Evolutionary conservation across 1,140 invertebrate species (phyloP), one percentile per base, ranked within the genome.

Genomic region (Dreissena rostriformis): DNA sequence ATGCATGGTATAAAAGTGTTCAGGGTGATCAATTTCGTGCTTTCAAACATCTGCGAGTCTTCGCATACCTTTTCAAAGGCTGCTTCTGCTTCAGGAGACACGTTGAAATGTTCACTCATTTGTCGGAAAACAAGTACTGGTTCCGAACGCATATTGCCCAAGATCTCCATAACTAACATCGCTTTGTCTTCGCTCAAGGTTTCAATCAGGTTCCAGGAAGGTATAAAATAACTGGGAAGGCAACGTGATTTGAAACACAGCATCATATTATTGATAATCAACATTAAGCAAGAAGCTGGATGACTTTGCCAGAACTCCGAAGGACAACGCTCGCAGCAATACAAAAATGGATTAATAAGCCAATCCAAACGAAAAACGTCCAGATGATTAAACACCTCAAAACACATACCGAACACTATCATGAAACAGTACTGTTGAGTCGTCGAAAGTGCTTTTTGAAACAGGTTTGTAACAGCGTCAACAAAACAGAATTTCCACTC

Each of bases 401-500:
- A 22, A 22, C 81, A 76, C 8, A 83, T 19, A 17, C 65, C 72
- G 15, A 19, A n/a, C 12, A 68, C 67, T 22, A 83, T 28, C 15
- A 75, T 26, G 51, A 52, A 83, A 26, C 81, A 76, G 17, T 83
- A 68, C 28, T 68, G 66, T 39, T 83, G 81, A n/a, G 68, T 14
- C 8, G 19, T 8, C 0, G 72, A 57, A 28, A 83, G 22, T 1
- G 72, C 81, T 22, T 75, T 65, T 24, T 22, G 8, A 49, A 70
- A 83, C 51, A 83, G 66, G 17, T 53, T 74, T 49, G 52, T 65
- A 15, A 75, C 81, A 19, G 72, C 22, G 28, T 28, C 11, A 26
- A 39, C 61, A 70, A 83, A 83, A 15, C 39, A 83, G 55, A 75
- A 67, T 39, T 83, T 55, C 51, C 72, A 83, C 51, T 83, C 81